Evolutionary conservation across 2,113 vertebrate species (phyloP).

Genomic region (Montifringilla adamsi): DNA sequence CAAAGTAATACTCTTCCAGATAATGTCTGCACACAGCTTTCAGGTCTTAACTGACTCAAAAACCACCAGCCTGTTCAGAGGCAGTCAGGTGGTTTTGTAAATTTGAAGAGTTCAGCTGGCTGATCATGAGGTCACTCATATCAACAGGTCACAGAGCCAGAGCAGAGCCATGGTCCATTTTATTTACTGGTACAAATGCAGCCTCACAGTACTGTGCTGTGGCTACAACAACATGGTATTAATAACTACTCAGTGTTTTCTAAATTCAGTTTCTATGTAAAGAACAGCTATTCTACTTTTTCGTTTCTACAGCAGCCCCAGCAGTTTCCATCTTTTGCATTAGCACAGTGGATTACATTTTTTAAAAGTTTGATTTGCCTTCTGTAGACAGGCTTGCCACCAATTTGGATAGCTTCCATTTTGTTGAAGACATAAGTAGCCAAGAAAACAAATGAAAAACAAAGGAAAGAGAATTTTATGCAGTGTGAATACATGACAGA

Average conservation of each 20-base stretch:
- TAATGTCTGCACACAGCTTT: background rate
- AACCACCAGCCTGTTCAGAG: background rate
- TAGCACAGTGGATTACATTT: background rate
- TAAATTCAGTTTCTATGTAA: background rate
- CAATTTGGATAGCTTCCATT: background rate
- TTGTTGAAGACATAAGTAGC: background rate
- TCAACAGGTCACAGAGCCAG: background rate
- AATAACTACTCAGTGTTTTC: background rate
- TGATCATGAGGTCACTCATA: background rate
- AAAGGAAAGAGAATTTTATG: slow-evolving; percentile 9
- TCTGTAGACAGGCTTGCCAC: background rate
- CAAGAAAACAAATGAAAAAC: background rate
- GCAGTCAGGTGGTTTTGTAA: background rate
- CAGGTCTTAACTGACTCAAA: background rate
- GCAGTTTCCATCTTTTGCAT: background rate
- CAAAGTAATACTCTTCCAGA: background rate
- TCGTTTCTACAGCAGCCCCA: background rate
- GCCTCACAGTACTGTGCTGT: background rate
- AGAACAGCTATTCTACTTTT: background rate
- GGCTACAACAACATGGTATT: background rate
- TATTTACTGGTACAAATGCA: background rate
- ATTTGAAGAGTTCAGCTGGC: background rate
- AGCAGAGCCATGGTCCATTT: background rate
- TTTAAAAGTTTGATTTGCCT: background rate
- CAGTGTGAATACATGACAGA: slow-evolving; percentile 16